A percentile compares a stretch with the other conserved stretches of the same genome.
These are phyloP conservation scores for Petrocephalus zakoni DNA, from an alignment of 2,113 vertebrate genomes.

Conservation along the genomic window DNA sequence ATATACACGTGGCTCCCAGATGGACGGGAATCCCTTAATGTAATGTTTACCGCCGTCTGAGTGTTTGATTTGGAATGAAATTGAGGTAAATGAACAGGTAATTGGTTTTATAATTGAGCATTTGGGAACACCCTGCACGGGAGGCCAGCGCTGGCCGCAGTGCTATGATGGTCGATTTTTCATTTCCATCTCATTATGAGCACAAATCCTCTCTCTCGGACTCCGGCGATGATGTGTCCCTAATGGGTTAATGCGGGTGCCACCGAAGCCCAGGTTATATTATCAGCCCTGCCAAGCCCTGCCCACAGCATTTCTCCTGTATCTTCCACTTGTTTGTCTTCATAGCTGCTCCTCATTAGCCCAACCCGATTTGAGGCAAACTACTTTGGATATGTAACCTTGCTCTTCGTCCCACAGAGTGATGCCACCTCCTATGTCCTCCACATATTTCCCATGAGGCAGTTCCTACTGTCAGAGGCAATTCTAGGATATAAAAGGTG, in stretches of 20 bases:
- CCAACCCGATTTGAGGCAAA: slow-evolving; percentile 32
- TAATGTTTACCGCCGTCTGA: slow-evolving; percentile 10
- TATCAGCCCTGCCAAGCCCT: slow-evolving; percentile 25
- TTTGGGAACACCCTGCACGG: background rate
- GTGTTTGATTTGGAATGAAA: slow-evolving; percentile 20
- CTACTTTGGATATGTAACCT: slow-evolving; percentile 39
- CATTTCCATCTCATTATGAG: background rate
- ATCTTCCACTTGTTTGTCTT: slow-evolving; percentile 26
- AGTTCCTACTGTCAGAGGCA: slow-evolving; percentile 4
- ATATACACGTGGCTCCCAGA: background rate
- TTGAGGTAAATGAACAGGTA: slow-evolving; percentile 14
- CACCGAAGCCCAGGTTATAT: slow-evolving; percentile 19
- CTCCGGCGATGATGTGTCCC: background rate
- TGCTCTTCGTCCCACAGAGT: slow-evolving; percentile 28
- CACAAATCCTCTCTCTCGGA: background rate
- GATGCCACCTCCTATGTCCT: slow-evolving; percentile 8
- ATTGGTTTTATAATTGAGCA: slow-evolving; percentile 11
- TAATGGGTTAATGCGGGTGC: slow-evolving; percentile 15
- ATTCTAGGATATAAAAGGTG: background rate
- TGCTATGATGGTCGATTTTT: background rate
- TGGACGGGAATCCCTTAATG: background rate
- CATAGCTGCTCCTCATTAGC: slow-evolving; percentile 12
- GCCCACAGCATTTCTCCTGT: slow-evolving; percentile 21
- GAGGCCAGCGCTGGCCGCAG: background rate
- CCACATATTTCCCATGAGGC: slow-evolving; percentile 16